A percentile compares a stretch with the other conserved stretches of the same genome.
Evolutionary conservation across 2,797 vertebrate genomes (phyloP).

Genomic region (Cynodonichthys magdalenae): DNA sequence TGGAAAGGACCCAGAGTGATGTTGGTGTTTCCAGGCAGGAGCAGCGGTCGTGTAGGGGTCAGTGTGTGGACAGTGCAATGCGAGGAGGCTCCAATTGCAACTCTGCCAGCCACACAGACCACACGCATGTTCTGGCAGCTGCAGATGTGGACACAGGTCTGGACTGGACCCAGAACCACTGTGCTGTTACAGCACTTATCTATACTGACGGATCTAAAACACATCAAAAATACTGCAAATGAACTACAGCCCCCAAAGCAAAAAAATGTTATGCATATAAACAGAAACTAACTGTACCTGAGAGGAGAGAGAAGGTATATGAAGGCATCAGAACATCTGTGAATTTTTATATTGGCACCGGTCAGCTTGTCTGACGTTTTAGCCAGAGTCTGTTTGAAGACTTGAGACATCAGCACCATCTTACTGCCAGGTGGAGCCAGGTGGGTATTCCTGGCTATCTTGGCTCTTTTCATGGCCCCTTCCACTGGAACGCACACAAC

Average conservation of each 20-base stretch:
- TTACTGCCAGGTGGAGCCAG: conserved; percentile 85
- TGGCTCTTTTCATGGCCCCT: conserved; percentile 89
- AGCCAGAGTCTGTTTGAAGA: conserved; percentile 93
- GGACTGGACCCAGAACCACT: conserved; percentile 93
- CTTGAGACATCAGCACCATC: conserved; percentile 93
- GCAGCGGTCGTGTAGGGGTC: conserved; percentile 89
- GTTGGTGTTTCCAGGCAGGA: conserved; percentile 88
- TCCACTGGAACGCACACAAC: conserved; percentile 83
- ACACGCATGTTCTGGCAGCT: conserved; percentile 88
- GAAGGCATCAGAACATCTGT: conserved; percentile 92
- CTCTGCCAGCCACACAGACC: conserved; percentile 85
- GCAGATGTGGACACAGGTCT: conserved; percentile 88
- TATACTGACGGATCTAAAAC: conserved; percentile 87
- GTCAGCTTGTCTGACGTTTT: conserved; percentile 92
- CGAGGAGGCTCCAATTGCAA: conserved; percentile 84
- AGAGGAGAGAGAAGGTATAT: conserved; percentile 96
- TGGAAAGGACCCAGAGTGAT: conserved; percentile 93
- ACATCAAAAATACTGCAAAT: background rate
- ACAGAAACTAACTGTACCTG: conserved; percentile 76
- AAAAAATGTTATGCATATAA: fast-evolving
- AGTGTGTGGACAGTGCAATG: conserved; percentile 85
- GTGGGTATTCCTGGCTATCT: conserved; percentile 87
- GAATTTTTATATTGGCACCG: conserved; percentile 89
- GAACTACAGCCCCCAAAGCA: background rate
- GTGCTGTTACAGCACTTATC: conserved; percentile 93